Base-by-base conservation (phyloP, 2,797 vertebrate species). In the Brotula barbata region DNA sequence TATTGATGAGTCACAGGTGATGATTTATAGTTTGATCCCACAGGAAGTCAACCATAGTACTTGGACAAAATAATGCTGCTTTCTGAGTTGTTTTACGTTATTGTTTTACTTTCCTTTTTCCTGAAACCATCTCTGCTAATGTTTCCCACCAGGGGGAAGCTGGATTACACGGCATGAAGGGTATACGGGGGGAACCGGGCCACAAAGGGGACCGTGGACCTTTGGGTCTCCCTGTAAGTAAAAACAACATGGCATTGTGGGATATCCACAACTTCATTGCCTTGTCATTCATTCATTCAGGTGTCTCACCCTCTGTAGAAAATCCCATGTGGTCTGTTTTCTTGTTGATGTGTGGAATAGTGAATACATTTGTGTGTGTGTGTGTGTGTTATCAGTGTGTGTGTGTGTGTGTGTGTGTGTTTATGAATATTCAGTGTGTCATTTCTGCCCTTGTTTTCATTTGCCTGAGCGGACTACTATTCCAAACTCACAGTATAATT, bases 191-290 rank as follows among this genome's bases (percentile, higher is more conserved):
- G 81, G 96, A 99, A 88, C 78, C 92, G 57, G 96, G 97, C 87
- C 94, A 98, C 91, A 99, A 97, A 91, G 96, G 97, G 84, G 97
- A 99, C 90, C 93, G 97, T 87, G 96, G 97, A 90, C 95, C 95
- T 67, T 89, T 99, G 86, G 97, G 97, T 90, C 97, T 99, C 86
- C 96, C 97, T 78, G 97, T 99, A 94, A 98, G 96, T 98, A 93
- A 87, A 4, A 87, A 86, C 47, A 15, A 14, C 62, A 19, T 17
- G 58, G 71, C 58, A 80, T 39, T 56, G 47, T 66, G 51, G 41
- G 63, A 47, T 63, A 15, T 56, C 40, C 46, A 25, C 19, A 37
- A 2, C 48, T 7, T 22, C 60, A 37, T 4, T 50, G 39, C 59
- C 28, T 13, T 41, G 47, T 52, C 40, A 9, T 34, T 64, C 13